Base-by-base conservation (phyloP, 2,113 vertebrate genomes). In the Orientallactaga bullata region DNA sequence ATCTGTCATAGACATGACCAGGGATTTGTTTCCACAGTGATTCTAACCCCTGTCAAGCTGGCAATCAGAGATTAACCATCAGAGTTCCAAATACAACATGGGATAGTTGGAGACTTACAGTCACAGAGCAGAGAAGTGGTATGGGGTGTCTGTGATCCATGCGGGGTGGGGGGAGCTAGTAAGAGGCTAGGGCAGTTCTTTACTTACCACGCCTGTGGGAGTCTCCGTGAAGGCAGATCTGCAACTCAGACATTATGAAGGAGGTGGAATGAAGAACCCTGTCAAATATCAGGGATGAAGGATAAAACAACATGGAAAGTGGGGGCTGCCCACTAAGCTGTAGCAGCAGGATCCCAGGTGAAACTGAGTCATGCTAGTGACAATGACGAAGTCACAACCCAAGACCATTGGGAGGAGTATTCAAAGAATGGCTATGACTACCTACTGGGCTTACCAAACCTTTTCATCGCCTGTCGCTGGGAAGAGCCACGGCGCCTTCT, bases 391-490 rank as follows among this genome's bases (percentile, higher is more conserved):
- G 15, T 26, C 21, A 61, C 26, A 68, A 51, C 63, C 32, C 39
- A 42, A 15, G 26, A n/a, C 28, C 35, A 32, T 10, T 71, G 23
- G 42, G 30, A 79, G 24, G 65, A 47, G 21, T 58, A 37, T 24
- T 72, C 3, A 7, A 58, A 88, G 18, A 12, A n/a, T n/a, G n/a
- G n/a, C n/a, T n/a, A n/a, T n/a, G n/a, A 51, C 74, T 63, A 28
- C 7, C 37, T 55, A 37, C 0, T 16, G 26, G 2, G 55, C 42
- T 30, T 18, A 0, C 21, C 5, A 30, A 47, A 63, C 72, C 55
- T 0, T 26, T 35, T 61, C 0, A 1, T 21, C 63, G 51, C 60
- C n/a, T 0, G 18, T 1, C 1, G 32, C 10, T 71, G 66, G n/a
- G 55, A 37, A n/a, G 68, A 37, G 26, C 72, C 9, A 0, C 58